Evolutionary conservation across 2,113 vertebrate species (phyloP).

Genomic region (Montifringilla adamsi): DNA sequence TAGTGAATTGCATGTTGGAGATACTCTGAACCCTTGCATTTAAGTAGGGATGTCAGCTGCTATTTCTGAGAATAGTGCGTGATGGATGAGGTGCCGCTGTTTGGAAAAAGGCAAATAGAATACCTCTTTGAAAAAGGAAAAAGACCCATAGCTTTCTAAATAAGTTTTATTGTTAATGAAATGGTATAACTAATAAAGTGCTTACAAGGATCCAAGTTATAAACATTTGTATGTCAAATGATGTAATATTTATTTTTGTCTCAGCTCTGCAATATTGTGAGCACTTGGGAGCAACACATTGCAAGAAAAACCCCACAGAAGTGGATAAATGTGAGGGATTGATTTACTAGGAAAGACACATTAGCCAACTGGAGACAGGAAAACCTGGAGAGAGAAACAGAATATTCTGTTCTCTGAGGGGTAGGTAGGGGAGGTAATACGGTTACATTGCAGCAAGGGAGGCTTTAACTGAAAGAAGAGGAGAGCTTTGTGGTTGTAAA

Average conservation of each 20-base stretch:
- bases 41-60: neutral
- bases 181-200: neutral
- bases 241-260: neutral
- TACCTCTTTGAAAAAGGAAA: neutral
- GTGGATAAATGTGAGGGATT: neutral
- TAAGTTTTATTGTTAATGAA: neutral
- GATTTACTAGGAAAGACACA: neutral
- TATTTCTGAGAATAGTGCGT: neutral
- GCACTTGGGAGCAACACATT: neutral
- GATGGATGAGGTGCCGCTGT: neutral
- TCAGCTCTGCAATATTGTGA: neutral
- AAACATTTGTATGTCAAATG: neutral
- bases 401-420: neutral
- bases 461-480: neutral
- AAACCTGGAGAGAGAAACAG: neutral
- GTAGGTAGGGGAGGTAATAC: neutral
- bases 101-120: neutral
- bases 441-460: neutral
- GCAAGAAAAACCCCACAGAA: neutral
- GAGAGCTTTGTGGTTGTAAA: neutral
- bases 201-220: neutral
- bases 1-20: fast-evolving
- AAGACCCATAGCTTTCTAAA: neutral
- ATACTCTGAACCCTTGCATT: neutral
- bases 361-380: neutral